Evolutionary conservation across 2,797 vertebrate species (phyloP), one percentile per base, ranked within the genome.

Genomic region (Peromyscus attwateri): DNA sequence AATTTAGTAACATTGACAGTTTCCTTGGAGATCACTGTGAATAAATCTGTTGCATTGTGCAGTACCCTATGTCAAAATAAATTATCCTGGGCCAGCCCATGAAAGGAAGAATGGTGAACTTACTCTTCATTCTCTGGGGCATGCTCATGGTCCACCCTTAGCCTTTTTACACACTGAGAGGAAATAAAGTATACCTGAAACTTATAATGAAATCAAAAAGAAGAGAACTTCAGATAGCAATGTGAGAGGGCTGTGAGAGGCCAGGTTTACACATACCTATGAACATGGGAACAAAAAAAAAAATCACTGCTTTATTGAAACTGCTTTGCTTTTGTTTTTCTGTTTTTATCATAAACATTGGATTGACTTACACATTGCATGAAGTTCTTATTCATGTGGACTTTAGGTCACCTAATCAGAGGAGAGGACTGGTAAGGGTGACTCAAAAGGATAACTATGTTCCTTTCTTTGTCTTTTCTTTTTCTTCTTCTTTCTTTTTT

Each of bases 281-380:
- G 31, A 93, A 94, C 80, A 94, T 70, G 87, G 81, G 13, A 96
- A 93, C 46, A 95, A 92, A 95, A 84, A 87, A n/a, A n/a, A 93
- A 94, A 96, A 87, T 97, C 60, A 81, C 8, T 29, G 62, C 71
- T 94, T 87, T 87, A 40, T 83, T 94, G 66, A 71, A 95, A 95
- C 62, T 34, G 17, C 13, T 90, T 79, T 66, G 82, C 9, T 84
- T 46, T 43, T 12, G 43, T 46, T 77, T 17, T 79, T 94, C 87
- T 81, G 14, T 89, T 57, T 95, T 81, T 60, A 87, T 89, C 34
- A 79, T 68, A 91, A 94, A 90, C 95, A 71, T 9, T 88, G 40
- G 57, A 57, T 75, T 89, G 71, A 91, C 73, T 96, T 93, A 43
- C 62, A 79, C 83, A 12, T 85, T 81, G 79, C 55, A 46, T 68